Conservation (phyloP, 2,888 invertebrate genomes). For the Archaeoteleia sp. region DNA sequence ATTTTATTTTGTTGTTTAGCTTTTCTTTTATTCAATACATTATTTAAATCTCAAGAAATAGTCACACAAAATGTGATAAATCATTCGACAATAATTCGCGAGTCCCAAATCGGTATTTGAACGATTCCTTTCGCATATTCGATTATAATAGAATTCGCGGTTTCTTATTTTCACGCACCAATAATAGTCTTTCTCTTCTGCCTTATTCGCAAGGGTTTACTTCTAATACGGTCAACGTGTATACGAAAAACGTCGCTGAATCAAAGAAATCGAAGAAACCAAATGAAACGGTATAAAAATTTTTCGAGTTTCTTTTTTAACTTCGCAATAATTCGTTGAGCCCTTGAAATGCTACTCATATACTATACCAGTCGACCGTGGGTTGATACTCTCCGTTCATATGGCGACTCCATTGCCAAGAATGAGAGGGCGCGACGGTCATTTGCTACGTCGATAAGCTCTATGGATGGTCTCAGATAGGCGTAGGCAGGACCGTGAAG, state of each 20-base stretch:
- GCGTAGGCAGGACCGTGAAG: conserved; percentile 91
- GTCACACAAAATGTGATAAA: background rate
- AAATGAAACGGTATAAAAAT: conserved; percentile 46
- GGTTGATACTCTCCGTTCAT: conserved; percentile 21
- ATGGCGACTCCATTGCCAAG: conserved; percentile 29
- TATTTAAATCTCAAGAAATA: background rate
- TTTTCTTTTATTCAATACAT: too few species aligned
- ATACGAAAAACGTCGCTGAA: background rate
- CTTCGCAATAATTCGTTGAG: conserved; percentile 1
- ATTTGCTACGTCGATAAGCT: conserved; percentile 39
- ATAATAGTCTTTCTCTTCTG: too few species aligned
- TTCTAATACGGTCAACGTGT: background rate
- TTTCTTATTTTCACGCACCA: background rate
- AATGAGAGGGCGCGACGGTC: background rate
- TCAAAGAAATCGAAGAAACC: conserved; percentile 3
- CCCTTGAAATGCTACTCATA: conserved; percentile 26
- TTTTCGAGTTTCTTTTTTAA: conserved; percentile 19
- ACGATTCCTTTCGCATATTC: conserved; percentile 6
- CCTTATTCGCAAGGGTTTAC: background rate
- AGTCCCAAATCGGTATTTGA: conserved; percentile 30
- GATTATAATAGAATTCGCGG: too few species aligned
- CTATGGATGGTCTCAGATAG: conserved; percentile 81
- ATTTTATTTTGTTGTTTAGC: too few species aligned
- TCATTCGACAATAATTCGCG: background rate
- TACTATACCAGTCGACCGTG: conserved; percentile 38